Base-by-base conservation (phyloP, 2,113 vertebrate genomes). In the Mirounga angustirostris region DNA sequence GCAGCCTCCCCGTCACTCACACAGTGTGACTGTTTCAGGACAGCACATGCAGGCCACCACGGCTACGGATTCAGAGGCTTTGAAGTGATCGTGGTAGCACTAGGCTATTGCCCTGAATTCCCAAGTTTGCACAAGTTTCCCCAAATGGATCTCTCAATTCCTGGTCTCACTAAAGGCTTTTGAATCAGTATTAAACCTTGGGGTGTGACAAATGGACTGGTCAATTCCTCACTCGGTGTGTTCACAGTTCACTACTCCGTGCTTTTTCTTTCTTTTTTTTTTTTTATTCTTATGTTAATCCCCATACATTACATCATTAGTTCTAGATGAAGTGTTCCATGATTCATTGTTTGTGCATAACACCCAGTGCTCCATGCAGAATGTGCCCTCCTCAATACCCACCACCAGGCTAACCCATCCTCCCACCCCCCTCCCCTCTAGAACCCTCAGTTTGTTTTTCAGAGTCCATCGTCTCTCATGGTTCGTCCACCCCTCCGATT, bases 1-100 rank as follows among this genome's bases (percentile, higher is more conserved):
- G 18, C 52, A 54, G 52, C 52, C 14, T 14, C 52, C 52, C 52
- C 2, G 9, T 92, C 52, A 26, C 0, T 12, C 15, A 2, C 2
- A 9, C 0, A 33, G 65, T 12, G 30, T 2, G 5, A n/a, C 2
- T 7, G n/a, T 0, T 24, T 12, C 71, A 33, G n/a, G n/a, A 28
- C 21, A 67, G 18, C 1, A 11, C 10, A 1, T 9, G 21, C 46
- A 30, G 12, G 46, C 40, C 26, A 21, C 36, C 6, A 1, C 13
- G 3, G 21, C 11, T n/a, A 4, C 58, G 1, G 22, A 21, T 8
- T 94, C 63, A 46, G 1, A 22, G 10, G 40, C n/a, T n/a, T 16
- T 65, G 67, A 82, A 21, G 26, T 59, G 26, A 74, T 4, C 46
- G 22, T 40, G 9, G 28, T 2, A 1, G 81, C 28, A 22, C 9